Base-by-base conservation (phyloP, 1,140 invertebrate genomes). In the Heliothis virescens region DNA sequence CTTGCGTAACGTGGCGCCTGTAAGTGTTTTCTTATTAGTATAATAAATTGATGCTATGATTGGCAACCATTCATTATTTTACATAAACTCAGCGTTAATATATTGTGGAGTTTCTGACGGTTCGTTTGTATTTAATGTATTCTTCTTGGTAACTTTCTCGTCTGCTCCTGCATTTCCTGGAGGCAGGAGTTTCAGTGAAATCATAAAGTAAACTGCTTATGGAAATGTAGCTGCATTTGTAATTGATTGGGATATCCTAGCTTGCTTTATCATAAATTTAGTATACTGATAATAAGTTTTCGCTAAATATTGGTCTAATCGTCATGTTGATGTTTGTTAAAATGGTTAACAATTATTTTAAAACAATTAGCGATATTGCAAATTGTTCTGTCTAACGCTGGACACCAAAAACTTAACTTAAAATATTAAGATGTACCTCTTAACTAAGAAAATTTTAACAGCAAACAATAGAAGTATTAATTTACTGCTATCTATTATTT, bases 11-110 rank as follows among this genome's bases (percentile, higher is more conserved):
- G 13, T 71, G 67, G 67, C 67, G 67, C 67, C 48, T 71, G 13
- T 71, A 71, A 71, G 67, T 71, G 67, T 71, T 71, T 71, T 71
- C 67, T 71, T 71, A 71, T 71, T 71, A 71, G 67, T 71, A 53
- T 71, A 71, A 71, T 71, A 71, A 53, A 71, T 71, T 71, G 67
- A 71, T 71, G 67, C 48, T 15, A 53, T 53, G 67, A 71, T 71
- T 71, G 67, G 67, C 67, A 71, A 29, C 67, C 48, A 71, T 71
- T 53, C 67, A 53, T 71, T 53, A 71, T 71, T 71, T 26, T 53
- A 50, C 29, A 71, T 48, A 21, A 69, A 52, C 12, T 69, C 26
- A 52, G 16, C 41, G n/a, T 69, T 26, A n/a, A 69, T 52, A 15
- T 47, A 3, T 11, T 65, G 57, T 59, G 4, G 16, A 65, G 16